Evolutionary conservation across 2,797 vertebrate genomes (phyloP), one percentile per base, ranked within the genome.

Genomic region (Taenioides sp.): DNA sequence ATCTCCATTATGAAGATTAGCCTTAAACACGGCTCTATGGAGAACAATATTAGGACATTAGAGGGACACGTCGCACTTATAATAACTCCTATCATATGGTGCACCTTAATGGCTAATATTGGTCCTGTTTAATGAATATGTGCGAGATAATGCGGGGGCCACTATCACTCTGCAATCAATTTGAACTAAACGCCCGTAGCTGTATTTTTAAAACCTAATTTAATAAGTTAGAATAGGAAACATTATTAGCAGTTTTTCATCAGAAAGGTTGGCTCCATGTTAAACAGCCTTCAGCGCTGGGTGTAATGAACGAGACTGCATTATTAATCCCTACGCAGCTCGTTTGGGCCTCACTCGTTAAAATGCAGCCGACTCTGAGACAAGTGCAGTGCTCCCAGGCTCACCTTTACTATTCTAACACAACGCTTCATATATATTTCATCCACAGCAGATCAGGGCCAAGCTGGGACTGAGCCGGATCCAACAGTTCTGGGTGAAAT

Each of bases 181-280:
- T 98, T 96, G 95, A 96, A 95, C 95, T 95, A 95, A 96, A 95
- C 93, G 96, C 97, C 97, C 90, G 91, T 92, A 97, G 97, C 96
- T 95, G 96, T 96, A 96, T 96, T 98, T 97, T 98, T 96, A 95
- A 94, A 98, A 98, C 97, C 97, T 98, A 98, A 99, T 98, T 98
- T 98, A 97, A 96, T 96, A 98, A 98, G 97, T 97, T 98, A 96
- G 97, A 97, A 98, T 97, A 96, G 95, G 95, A 97, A 98, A 97
- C 97, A 97, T 98, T 98, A 98, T 97, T 97, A 98, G 97, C 96
- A 97, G 96, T 96, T 98, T 91, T 89, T 90, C 87, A 97, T 98
- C 96, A 97, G 95, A 94, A 94, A 91, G 96, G 96, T 93, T 96
- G 95, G 94, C 94, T 96, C 95, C 95, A 95, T 97, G 96, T 97